Evolutionary conservation across 2,113 vertebrate species (phyloP).

Genomic region (Pachycephala philippinensis): DNA sequence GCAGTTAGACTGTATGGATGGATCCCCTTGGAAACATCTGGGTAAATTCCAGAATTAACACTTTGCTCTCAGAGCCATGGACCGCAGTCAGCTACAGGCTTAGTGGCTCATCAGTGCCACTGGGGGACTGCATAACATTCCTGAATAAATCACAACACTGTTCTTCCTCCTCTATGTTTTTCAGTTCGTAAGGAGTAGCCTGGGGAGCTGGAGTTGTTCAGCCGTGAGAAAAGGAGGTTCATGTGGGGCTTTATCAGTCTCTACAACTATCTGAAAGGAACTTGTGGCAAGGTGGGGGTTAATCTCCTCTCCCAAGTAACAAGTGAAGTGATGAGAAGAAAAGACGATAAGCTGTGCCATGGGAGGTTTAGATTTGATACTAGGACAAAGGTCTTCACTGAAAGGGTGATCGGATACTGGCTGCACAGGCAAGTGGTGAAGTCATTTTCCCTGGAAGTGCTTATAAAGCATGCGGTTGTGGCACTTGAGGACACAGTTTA

Average conservation of each 20-base stretch:
- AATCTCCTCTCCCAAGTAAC: not conserved
- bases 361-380: not conserved
- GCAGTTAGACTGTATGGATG: not conserved
- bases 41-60: not conserved
- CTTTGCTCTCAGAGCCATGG: not conserved
- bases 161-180: not conserved
- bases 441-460: not conserved
- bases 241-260: not conserved
- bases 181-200: not conserved
- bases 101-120: accelerated
- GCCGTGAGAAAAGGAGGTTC: not conserved
- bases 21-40: not conserved
- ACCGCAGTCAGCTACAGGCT: not conserved
- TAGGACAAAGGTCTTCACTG: not conserved
- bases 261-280: not conserved
- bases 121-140: not conserved
- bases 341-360: not conserved
- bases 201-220: not conserved
- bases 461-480: not conserved
- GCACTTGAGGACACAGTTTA: not conserved
- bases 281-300: not conserved
- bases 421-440: not conserved
- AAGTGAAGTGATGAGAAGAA: not conserved
- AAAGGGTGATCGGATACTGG: not conserved
- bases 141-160: not conserved